Conservation (phyloP, 2,797 vertebrate species). For the Mycteria americana region DNA sequence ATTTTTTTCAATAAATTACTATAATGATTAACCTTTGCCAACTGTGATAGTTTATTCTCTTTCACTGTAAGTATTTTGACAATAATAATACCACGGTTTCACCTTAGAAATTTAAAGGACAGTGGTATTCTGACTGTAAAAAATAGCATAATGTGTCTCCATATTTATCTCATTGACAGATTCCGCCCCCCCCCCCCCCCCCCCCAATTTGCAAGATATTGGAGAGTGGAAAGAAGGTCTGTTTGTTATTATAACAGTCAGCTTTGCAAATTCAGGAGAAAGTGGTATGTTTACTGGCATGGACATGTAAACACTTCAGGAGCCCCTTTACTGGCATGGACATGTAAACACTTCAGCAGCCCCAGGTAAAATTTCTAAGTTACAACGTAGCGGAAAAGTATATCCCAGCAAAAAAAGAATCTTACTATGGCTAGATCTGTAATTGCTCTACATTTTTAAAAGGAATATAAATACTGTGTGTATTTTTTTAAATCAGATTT, state of each 20-base stretch:
- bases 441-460: not conserved
- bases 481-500: not conserved
- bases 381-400: not conserved
- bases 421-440: not conserved
- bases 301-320: not conserved
- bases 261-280: not conserved
- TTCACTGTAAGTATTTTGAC: not conserved
- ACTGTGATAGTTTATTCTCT: not conserved
- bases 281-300: not conserved
- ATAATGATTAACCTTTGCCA: not conserved
- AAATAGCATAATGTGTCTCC: not conserved
- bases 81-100: not conserved
- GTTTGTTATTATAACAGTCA: not conserved
- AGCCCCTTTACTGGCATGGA: not conserved
- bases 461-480: not conserved
- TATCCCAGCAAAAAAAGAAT: not conserved
- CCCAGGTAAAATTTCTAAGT: not conserved
- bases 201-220: not conserved
- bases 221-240: not conserved
- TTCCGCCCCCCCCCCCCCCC: not conserved
- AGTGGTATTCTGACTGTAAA: not conserved
- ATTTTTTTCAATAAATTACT: slow-evolving; percentile 2
- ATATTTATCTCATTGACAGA: not conserved
- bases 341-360: not conserved
- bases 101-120: not conserved